These are phyloP conservation scores for Prosopocoilus inquinatus DNA, from an alignment of 2,888 invertebrate species.

Conservation along the genomic window DNA sequence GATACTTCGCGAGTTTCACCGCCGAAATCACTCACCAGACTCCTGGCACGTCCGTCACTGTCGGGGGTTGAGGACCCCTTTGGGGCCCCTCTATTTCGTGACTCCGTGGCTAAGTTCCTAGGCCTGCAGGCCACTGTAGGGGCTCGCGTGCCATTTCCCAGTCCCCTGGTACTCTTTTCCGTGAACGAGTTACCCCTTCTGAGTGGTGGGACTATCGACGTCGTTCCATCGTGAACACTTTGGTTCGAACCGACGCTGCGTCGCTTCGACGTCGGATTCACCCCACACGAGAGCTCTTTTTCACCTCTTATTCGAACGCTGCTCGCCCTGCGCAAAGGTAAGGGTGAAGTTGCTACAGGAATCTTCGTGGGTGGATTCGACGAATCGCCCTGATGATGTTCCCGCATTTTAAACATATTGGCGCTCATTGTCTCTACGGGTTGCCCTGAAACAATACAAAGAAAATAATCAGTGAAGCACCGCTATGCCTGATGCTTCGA, in stretches of 20 bases:
- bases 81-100: constrained; percentile 49
- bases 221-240: constrained; percentile 8
- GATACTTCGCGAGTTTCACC: constrained; percentile 9
- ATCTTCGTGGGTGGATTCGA: constrained; percentile 17
- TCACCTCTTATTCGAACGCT: constrained; percentile 34
- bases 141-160: constrained; percentile 55
- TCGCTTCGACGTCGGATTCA: constrained; percentile 7
- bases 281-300: constrained; percentile 7
- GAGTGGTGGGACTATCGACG: constrained; percentile 24
- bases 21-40: constrained; percentile 54
- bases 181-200: constrained; percentile 43
- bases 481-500: no score
- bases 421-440: constrained; percentile 29
- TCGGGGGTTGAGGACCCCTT: constrained; percentile 40
- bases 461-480: no score
- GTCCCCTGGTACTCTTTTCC: constrained; percentile 40
- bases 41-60: constrained; percentile 49
- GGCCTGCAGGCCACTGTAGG: constrained; percentile 45
- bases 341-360: constrained; percentile 29
- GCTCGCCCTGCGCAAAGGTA: constrained; percentile 32
- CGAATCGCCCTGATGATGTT: constrained; percentile 3
- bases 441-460: constrained; percentile 2
- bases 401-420: constrained; percentile 30
- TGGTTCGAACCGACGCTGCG: constrained; percentile 16
- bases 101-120: constrained; percentile 64